Percentiles rank a stretch among this genome's conserved stretches.
These are phyloP conservation scores for Lates calcarifer DNA, from an alignment of 2,113 vertebrate species.

Conservation along the genomic window DNA sequence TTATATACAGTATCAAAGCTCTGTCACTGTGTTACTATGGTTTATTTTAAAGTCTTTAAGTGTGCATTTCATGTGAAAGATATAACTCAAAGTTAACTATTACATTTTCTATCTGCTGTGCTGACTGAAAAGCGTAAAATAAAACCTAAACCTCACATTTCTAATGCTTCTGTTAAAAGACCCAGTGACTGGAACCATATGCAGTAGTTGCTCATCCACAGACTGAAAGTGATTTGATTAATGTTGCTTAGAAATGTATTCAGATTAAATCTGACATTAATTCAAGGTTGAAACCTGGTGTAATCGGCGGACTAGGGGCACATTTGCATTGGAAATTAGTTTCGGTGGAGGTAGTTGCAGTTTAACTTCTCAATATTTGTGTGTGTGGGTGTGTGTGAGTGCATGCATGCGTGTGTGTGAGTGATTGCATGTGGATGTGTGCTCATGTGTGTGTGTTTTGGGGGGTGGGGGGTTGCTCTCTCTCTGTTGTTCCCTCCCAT, in stretches of 20 bases:
- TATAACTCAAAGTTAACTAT: not conserved
- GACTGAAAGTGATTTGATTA: conserved; percentile 44
- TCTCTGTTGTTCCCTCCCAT: conserved; percentile 8
- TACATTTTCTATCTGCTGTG: not conserved
- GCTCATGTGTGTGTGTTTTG: not conserved
- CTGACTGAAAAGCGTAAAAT: not conserved
- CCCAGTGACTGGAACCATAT: not conserved
- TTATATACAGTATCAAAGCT: not conserved
- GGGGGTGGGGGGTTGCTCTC: not conserved
- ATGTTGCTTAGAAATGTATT: conserved; percentile 33
- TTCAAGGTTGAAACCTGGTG: conserved; percentile 52
- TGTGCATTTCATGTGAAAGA: not conserved
- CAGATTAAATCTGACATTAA: conserved; percentile 52
- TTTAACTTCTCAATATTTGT: not conserved
- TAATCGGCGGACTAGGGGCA: conserved; percentile 14
- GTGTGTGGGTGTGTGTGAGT: not conserved
- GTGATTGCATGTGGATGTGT: not conserved
- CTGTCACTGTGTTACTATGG: not conserved
- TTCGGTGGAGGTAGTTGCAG: conserved; percentile 8
- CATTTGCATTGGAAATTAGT: conserved; percentile 51
- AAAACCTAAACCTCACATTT: not conserved
- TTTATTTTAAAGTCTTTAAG: not conserved
- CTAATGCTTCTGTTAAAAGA: not conserved
- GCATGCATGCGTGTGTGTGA: not conserved
- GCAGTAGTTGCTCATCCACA: not conserved